Base-by-base conservation (phyloP, 2,113 vertebrate genomes). In the Piprites chloris region DNA sequence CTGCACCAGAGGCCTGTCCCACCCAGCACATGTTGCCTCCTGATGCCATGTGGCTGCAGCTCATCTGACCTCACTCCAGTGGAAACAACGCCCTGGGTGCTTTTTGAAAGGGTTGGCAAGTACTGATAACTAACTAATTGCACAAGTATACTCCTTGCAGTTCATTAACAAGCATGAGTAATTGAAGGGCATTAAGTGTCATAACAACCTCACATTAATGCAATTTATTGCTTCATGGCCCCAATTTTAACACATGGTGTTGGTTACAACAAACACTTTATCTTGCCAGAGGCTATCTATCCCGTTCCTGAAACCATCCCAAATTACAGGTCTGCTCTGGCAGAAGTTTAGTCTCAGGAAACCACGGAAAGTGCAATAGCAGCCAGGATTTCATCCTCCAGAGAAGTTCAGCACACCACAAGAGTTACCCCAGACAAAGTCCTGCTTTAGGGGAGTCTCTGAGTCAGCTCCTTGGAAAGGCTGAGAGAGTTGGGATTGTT, bases 161-260 rank as follows among this genome's bases (percentile, higher is more conserved):
- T 22, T 87, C 44, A 35, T 92, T 47, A 93, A 73, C 5, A 79
- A 90, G 53, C 21, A 63, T 4, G 23, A 92, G 78, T 92, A 89
- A 92, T 47, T 89, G 52, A 91, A 81, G 84, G 69, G 67, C 71
- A 32, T 47, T 35, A n/a, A 30, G 69, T 81, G 71, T 32, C n/a
- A 33, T 15, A 41, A 67, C 8, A 58, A 58, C 26, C 46, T 82
- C 77, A 28, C 9, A n/a, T 58, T 79, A 47, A 75, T 5, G 37
- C 44, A 52, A 87, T 85, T 76, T 71, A 87, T 78, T 27, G 21
- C 78, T 85, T 58, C 71, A 5, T 2, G 3, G 42, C 13, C 26
- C n/a, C 8, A 2, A 2, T 39, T 52, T n/a, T 37, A 59, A 72
- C 56, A 61, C 41, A 13, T 4, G 35, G 67, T 13, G 62, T 14